phyloP scores from a whole-genome alignment of 2,888 invertebrate species.

The Isoperla grammatica region DNA sequence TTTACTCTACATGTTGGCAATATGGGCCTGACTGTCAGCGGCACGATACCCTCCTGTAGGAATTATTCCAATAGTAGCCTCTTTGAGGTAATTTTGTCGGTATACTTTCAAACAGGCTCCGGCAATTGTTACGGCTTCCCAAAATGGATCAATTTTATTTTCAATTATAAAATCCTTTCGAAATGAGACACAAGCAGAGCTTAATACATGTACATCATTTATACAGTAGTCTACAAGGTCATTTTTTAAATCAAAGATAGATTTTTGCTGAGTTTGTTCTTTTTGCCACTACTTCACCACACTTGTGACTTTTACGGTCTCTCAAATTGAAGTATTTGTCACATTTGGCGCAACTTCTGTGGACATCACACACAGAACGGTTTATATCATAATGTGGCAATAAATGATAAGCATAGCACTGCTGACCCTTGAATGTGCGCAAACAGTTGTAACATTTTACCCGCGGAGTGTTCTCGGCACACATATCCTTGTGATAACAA shows the following conservation, averaged over 20 bases:
- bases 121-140: constrained; percentile 19
- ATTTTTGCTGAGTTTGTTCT: not conserved
- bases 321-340: no score
- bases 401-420: no score
- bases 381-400: no score
- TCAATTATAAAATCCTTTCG: no score
- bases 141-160: no score
- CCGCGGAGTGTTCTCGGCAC: not conserved
- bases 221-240: no score
- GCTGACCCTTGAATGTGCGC: no score
- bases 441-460: not conserved
- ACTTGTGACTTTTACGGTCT: no score
- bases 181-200: not conserved
- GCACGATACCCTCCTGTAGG: constrained; percentile 20
- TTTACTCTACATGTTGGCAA: not conserved
- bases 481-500: no score
- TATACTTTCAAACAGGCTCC: constrained; percentile 19
- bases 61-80: constrained; percentile 16
- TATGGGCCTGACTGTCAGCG: constrained; percentile 1
- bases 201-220: not conserved
- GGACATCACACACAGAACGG: no score
- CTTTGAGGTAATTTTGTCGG: constrained; percentile 1
- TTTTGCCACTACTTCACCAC: not conserved
- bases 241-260: no score
- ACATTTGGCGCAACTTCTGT: no score